These are phyloP conservation scores for Liasis olivaceus DNA, from an alignment of 2,797 vertebrate species.

Conservation along the genomic window DNA sequence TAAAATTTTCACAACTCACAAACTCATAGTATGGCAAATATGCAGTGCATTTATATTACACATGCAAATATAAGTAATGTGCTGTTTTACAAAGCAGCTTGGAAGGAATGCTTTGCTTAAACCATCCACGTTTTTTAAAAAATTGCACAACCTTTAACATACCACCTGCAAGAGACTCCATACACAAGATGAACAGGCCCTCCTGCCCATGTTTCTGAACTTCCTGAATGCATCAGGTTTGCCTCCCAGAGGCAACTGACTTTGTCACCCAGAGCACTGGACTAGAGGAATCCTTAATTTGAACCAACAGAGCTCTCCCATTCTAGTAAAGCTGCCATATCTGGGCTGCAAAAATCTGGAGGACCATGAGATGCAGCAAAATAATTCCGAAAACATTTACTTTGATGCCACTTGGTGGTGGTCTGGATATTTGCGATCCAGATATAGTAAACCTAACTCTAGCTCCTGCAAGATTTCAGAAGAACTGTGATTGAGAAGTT, in stretches of 20 bases:
- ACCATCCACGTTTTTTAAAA: neutral
- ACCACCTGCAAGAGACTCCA: neutral
- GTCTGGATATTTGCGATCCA: neutral
- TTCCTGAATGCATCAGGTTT: neutral
- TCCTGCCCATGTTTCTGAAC: neutral
- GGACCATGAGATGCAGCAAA: neutral
- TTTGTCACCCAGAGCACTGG: neutral
- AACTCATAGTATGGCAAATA: neutral
- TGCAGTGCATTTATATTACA: neutral
- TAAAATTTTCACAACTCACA: neutral
- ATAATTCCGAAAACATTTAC: neutral
- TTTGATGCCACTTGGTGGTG: neutral
- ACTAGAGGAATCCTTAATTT: neutral
- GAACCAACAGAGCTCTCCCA: neutral
- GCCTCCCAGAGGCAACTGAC: neutral
- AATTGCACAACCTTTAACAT: neutral
- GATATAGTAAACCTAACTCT: neutral
- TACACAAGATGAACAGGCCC: neutral
- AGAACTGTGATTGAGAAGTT: neutral
- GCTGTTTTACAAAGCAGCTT: neutral
- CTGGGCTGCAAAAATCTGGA: neutral
- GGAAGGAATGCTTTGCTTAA: neutral
- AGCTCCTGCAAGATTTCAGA: neutral
- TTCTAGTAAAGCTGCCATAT: neutral
- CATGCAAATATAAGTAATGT: neutral